Percentiles rank a stretch among this genome's conserved stretches.
Evolutionary conservation across 2,797 vertebrate genomes (phyloP).

Genomic region (Rallus crepitans): DNA sequence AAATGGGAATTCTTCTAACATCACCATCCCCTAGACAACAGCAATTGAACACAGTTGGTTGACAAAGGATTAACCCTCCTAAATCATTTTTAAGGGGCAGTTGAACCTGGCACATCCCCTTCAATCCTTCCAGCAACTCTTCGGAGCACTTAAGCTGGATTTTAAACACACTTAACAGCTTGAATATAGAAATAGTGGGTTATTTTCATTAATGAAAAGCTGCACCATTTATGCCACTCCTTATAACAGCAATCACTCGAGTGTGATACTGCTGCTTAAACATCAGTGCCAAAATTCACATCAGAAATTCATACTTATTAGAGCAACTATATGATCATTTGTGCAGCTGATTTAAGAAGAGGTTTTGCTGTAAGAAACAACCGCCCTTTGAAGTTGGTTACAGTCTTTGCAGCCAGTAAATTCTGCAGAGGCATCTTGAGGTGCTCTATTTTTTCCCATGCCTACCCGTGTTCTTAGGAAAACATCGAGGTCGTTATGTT

Average conservation of each 20-base stretch:
- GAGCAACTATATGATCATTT: neutral
- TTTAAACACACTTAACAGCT: neutral
- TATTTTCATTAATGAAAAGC: neutral
- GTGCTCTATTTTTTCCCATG: neutral
- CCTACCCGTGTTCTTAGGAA: neutral
- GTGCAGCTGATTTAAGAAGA: neutral
- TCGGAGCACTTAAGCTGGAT: neutral
- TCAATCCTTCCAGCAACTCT: neutral
- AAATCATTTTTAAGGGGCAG: slow-evolving; percentile 33
- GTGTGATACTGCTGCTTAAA: neutral
- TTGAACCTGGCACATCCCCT: slow-evolving; percentile 5
- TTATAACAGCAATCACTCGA: neutral
- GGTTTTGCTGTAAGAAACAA: neutral
- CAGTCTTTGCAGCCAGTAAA: neutral
- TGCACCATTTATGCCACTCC: neutral
- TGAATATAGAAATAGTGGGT: neutral
- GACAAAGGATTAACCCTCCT: slow-evolving; percentile 63
- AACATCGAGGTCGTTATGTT: neutral
- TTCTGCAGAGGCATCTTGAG: neutral
- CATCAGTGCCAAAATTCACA: slow-evolving; percentile 28
- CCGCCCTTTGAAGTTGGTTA: neutral
- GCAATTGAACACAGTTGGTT: slow-evolving; percentile 73
- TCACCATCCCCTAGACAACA: slow-evolving; percentile 86
- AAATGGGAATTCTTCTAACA: slow-evolving; percentile 86
- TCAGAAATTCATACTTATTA: slow-evolving; percentile 16